phyloP scores from a whole-genome alignment of 2,113 vertebrate species.

The Chloroceryle aenea region DNA sequence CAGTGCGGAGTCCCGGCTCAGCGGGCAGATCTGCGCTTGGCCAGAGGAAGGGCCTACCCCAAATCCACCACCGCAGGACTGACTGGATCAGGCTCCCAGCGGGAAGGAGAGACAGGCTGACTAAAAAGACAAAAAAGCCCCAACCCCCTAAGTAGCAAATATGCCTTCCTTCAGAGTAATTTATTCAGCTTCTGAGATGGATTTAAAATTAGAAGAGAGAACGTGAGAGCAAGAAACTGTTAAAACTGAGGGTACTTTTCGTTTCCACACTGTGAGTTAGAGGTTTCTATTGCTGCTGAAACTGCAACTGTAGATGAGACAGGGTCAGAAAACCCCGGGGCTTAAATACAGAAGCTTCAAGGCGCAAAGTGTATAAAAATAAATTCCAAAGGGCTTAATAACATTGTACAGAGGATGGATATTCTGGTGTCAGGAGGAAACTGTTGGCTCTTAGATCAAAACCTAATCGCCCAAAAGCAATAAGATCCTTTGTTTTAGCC shows the following conservation, averaged over 20 bases:
- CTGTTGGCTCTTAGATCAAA: slow-evolving; percentile 52
- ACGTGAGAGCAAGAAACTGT: slow-evolving; percentile 19
- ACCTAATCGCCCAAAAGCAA: slow-evolving; percentile 16
- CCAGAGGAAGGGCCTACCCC: not conserved
- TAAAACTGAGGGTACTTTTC: slow-evolving; percentile 15
- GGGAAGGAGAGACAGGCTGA: not conserved
- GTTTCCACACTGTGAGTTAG: not conserved
- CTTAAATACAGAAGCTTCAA: slow-evolving; percentile 59
- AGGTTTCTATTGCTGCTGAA: slow-evolving; percentile 29
- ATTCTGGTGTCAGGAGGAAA: slow-evolving; percentile 53
- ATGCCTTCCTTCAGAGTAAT: not conserved
- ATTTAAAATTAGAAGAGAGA: slow-evolving; percentile 45
- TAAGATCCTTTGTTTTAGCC: slow-evolving; percentile 39
- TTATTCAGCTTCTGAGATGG: not conserved
- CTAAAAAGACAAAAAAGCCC: not conserved
- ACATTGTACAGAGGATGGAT: slow-evolving; percentile 37
- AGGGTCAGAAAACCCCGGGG: slow-evolving; percentile 47
- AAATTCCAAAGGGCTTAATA: slow-evolving; percentile 65
- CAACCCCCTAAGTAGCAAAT: not conserved
- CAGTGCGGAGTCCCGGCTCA: not conserved
- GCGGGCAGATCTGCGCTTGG: not conserved
- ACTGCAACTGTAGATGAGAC: not conserved
- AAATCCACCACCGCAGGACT: not conserved
- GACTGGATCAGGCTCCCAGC: not conserved
- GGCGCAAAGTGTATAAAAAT: slow-evolving; percentile 56